A percentile compares a stretch with the other conserved stretches of the same genome.
Conservation (phyloP, 2,113 vertebrate genomes). For the Salvelinus fontinalis region DNA sequence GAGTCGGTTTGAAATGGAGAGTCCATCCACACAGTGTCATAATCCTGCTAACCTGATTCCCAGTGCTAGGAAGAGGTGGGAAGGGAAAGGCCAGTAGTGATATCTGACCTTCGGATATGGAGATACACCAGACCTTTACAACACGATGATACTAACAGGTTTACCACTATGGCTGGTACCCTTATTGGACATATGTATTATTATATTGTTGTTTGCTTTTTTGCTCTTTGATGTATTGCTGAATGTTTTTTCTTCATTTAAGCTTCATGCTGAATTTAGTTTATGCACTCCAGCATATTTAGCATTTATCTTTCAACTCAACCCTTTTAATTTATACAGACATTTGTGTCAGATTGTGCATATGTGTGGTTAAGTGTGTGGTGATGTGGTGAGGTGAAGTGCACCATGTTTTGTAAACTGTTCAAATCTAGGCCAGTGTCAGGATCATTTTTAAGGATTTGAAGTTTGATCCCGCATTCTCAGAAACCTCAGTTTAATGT, state of each 20-base stretch:
- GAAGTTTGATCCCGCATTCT: neutral
- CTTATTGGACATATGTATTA: too few species aligned
- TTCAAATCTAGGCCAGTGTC: neutral
- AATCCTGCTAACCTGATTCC: constrained; percentile 74
- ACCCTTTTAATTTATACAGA: too few species aligned
- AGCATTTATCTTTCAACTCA: too few species aligned
- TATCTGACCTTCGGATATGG: constrained; percentile 46
- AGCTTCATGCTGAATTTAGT: too few species aligned
- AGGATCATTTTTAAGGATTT: neutral
- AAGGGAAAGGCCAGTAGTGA: constrained; percentile 20
- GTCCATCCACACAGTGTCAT: constrained; percentile 78
- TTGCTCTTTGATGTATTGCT: too few species aligned
- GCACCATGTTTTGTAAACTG: neutral
- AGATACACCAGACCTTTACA: constrained; percentile 8
- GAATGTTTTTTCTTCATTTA: too few species aligned
- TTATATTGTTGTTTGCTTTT: too few species aligned
- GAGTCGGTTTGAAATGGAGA: constrained; percentile 85
- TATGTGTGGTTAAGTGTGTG: neutral
- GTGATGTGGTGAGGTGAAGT: neutral
- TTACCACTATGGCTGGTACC: neutral
- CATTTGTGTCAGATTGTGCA: too few species aligned
- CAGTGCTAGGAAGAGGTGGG: constrained; percentile 28
- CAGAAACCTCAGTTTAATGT: neutral
- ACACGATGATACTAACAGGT: neutral
- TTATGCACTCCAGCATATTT: too few species aligned